phyloP scores from a whole-genome alignment of 2,797 vertebrate genomes.

The Xenopus petersii region DNA sequence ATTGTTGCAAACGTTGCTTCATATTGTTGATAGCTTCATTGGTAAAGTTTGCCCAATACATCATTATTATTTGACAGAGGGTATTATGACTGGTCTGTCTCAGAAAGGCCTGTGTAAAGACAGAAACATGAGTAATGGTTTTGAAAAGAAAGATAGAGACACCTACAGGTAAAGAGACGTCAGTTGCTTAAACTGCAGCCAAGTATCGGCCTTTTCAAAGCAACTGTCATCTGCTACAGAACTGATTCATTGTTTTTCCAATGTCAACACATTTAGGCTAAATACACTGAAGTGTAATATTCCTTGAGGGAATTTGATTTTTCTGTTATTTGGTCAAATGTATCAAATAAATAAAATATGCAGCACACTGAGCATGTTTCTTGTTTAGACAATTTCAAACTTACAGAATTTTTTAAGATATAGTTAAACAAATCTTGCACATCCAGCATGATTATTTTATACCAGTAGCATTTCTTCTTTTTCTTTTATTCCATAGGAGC shows the following conservation, averaged over 20 bases:
- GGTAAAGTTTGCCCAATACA: slow-evolving; percentile 23
- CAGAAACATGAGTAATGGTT: slow-evolving; percentile 10
- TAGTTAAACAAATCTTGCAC: not conserved
- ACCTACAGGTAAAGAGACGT: slow-evolving; percentile 36
- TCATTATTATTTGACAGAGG: slow-evolving; percentile 31
- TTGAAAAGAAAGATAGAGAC: slow-evolving; percentile 27
- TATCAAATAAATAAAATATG: slow-evolving; percentile 14
- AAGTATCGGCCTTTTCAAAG: slow-evolving; percentile 26
- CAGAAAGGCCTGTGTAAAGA: slow-evolving; percentile 27
- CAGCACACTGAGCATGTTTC: slow-evolving; percentile 12
- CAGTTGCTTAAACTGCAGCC: slow-evolving; percentile 29
- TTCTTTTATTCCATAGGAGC: too few relatives aligned
- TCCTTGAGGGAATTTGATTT: slow-evolving; percentile 20
- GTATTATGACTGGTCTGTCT: slow-evolving; percentile 21
- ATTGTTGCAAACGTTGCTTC: not conserved
- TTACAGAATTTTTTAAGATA: not conserved
- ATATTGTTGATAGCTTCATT: slow-evolving; percentile 40
- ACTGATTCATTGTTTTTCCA: slow-evolving; percentile 19
- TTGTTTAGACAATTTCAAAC: not conserved
- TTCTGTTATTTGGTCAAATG: slow-evolving; percentile 28
- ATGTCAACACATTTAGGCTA: slow-evolving; percentile 25
- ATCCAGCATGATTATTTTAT: not conserved
- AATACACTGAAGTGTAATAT: slow-evolving; percentile 26
- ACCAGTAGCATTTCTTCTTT: too few relatives aligned
- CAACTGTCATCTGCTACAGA: slow-evolving; percentile 27